These are phyloP conservation scores for Labia minor DNA, from an alignment of 2,888 invertebrate genomes.

Conservation along the genomic window DNA sequence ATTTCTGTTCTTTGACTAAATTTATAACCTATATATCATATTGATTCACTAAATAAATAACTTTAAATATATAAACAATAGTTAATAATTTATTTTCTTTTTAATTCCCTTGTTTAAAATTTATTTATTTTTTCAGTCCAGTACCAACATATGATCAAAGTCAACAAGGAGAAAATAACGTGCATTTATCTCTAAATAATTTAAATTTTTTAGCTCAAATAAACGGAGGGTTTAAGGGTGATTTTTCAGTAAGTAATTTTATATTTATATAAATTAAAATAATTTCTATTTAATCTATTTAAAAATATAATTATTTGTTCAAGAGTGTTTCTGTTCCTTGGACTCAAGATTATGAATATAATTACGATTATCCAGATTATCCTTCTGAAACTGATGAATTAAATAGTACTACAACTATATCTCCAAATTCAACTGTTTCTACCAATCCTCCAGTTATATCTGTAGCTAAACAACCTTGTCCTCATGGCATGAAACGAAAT, in stretches of 20 bases:
- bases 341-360: not conserved
- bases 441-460: not conserved
- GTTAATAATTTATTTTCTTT: too few species aligned
- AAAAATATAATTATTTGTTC: too few species aligned
- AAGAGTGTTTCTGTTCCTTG: not conserved
- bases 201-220: not conserved
- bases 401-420: not conserved
- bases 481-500: not conserved
- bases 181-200: not conserved
- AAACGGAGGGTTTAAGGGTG: not conserved
- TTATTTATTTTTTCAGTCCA: not conserved
- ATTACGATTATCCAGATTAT: constrained; percentile 2
- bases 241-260: not conserved
- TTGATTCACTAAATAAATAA: too few species aligned
- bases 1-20: too few species aligned
- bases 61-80: too few species aligned
- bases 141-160: not conserved
- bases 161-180: not conserved
- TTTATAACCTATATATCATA: too few species aligned
- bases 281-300: too few species aligned
- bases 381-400: not conserved
- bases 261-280: too few species aligned
- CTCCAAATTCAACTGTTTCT: not conserved
- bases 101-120: too few species aligned
- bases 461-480: not conserved